Evolutionary conservation across 2,113 vertebrate species (phyloP), one percentile per base, ranked within the genome.

Genomic region (Motacilla tschutschensis): DNA sequence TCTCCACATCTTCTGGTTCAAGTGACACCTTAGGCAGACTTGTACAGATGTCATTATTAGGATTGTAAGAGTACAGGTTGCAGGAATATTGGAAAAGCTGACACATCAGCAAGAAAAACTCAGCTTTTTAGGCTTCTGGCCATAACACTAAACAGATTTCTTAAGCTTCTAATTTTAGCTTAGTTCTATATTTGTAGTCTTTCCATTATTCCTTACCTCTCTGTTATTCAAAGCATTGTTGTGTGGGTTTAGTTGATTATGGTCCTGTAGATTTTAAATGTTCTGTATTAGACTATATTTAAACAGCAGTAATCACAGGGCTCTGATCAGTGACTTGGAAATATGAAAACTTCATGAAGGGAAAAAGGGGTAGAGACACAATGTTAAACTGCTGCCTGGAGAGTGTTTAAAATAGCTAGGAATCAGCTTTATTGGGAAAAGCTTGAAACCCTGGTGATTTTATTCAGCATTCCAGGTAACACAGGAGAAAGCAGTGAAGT

Each of bases 341-440:
- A 89, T 50, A 64, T 17, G 40, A 87, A 87, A 89, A 84, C 74
- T 92, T 96, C 55, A 33, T 19, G 41, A 19, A 11, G 24, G 25
- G 6, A n/a, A 35, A 38, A 75, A 43, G 14, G 14, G 17, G 9
- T 55, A 74, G 51, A 89, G 66, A 58, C 28, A 87, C 7, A 35
- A 19, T 60, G 38, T 83, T 91, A 85, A 94, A 84, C 60, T 71
- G 48, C 57, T 81, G 55, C 71, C 74, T 60, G 48, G 28, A 79
- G 77, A 46, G 20, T 77, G 54, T 81, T 79, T 81, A 90, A 94
- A 93, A 93, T 90, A 92, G 55, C 31, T 75, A 85, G 54, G 19
- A 66, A 66, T 70, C 54, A 76, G 50, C 5, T 60, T 79, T 92
- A 85, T 64, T 75, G 36, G 63, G 33, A 80, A 63, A 81, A 93